phyloP scores from a whole-genome alignment of 2,113 vertebrate species.

The Neotoma lepida region DNA sequence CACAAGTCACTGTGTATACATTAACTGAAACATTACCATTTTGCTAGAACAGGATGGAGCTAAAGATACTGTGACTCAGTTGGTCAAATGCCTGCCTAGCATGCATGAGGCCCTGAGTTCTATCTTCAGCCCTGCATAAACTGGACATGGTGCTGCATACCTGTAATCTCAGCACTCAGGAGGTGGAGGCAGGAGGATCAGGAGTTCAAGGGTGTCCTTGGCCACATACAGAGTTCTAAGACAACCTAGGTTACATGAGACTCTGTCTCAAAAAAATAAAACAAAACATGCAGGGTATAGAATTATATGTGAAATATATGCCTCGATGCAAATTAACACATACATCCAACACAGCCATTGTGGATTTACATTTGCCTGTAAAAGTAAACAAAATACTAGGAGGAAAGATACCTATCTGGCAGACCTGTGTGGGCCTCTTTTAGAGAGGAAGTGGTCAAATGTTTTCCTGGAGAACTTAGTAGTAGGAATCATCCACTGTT shows the following conservation, averaged over 20 bases:
- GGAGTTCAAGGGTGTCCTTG: not conserved
- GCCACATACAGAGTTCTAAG: not conserved
- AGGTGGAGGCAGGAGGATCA: not conserved
- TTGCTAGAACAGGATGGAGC: not conserved
- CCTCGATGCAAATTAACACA: not conserved
- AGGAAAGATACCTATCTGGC: not conserved
- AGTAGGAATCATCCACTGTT: not conserved
- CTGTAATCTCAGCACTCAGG: not conserved
- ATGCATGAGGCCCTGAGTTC: not conserved
- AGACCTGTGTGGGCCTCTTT: not conserved
- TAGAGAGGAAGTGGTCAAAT: not conserved
- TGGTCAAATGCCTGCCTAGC: not conserved
- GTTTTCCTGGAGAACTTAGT: slow-evolving; percentile 6
- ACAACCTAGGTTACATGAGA: not conserved
- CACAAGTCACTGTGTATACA: rapidly evolving
- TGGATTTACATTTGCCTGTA: not conserved
- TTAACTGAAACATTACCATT: not conserved
- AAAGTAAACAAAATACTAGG: not conserved
- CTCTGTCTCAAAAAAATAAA: not conserved
- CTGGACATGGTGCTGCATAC: not conserved
- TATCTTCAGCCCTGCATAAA: not conserved
- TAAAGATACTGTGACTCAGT: not conserved
- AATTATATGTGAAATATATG: slow-evolving; percentile 15
- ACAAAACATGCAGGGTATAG: not conserved
- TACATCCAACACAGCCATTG: not conserved